Base-by-base conservation (phyloP, 2,888 invertebrate genomes). In the Lithophane semibrunnea region DNA sequence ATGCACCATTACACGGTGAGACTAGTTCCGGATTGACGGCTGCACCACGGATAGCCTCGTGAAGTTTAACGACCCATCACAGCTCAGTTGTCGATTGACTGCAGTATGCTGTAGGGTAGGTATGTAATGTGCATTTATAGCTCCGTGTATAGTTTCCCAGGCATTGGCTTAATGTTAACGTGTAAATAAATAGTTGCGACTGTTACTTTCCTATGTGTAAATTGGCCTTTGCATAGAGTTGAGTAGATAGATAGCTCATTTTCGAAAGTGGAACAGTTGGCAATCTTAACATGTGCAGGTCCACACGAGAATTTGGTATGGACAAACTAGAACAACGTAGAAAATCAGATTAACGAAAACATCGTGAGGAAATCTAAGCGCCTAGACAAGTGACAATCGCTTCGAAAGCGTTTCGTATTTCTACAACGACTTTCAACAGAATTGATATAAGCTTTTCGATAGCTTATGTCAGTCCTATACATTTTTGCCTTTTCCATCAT, bases 1-100 rank as follows among this genome's bases (percentile, higher is more conserved):
- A 82, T 82, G 74, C 77, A 69, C 79, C 74, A 86, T 87, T 74
- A 79, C 64, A 68, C 37, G 64, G 47, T 73, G 79, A 80, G 80
- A 73, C 76, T 71, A 79, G 75, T 75, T 82, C 77, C 73, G 79
- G 71, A 73, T 82, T 80, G 82, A 84, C 80, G 84, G 78, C 73
- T 79, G 79, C 79, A 75, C 75, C 77, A 78, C 85, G 81, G 83
- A 86, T 85, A 83, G 86, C 85, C 87, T 89, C 91, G 86, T 91
- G 85, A 88, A 89, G 88, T 91, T 91, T 90, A 91, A 91, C 90
- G 90, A 89, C 88, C 88, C 86, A 82, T 86, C 75, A 82, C 76
- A 84, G 80, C 80, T 83, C 80, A 84, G 84, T 86, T 86, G 87
- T 88, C 87, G 87, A 90, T 90, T 86, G 89, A 89, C 88, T 88